These are phyloP conservation scores for Sarcoramphus papa DNA, from an alignment of 2,797 vertebrate genomes.

Conservation along the genomic window DNA sequence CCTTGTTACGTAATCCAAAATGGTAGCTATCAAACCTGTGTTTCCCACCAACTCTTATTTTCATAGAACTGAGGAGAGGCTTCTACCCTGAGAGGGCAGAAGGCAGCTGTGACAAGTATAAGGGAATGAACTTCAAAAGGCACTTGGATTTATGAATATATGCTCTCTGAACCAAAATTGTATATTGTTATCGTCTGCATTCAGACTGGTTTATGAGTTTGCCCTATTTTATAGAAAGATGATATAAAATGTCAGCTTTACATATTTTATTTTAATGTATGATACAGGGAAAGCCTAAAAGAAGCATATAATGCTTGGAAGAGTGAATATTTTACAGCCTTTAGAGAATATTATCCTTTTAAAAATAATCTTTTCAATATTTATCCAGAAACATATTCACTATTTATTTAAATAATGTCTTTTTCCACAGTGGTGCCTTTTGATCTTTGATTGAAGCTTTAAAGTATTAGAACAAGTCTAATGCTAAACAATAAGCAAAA, in stretches of 20 bases:
- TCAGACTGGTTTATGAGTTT: slow-evolving; percentile 1
- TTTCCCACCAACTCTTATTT: background rate
- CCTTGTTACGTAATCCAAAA: background rate
- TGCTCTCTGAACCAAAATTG: background rate
- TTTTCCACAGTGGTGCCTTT: background rate
- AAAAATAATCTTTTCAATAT: background rate
- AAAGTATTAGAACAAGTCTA: background rate
- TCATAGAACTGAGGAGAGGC: background rate
- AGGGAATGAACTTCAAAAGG: background rate
- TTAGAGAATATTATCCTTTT: background rate
- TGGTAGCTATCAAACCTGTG: background rate
- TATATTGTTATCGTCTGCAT: background rate
- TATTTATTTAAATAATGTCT: background rate
- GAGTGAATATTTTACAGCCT: background rate
- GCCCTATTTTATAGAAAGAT: background rate
- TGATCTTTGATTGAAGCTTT: background rate
- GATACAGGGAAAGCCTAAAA: background rate
- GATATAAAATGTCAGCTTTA: slow-evolving; percentile 25
- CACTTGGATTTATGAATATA: background rate
- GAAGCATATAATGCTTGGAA: background rate
- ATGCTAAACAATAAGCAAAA: background rate
- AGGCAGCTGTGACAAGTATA: background rate
- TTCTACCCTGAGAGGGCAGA: background rate
- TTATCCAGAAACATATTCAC: background rate
- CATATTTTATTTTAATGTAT: slow-evolving; percentile 37